These are phyloP conservation scores for Chironomus striatipennis DNA, from an alignment of 1,140 invertebrate genomes.

Conservation along the genomic window DNA sequence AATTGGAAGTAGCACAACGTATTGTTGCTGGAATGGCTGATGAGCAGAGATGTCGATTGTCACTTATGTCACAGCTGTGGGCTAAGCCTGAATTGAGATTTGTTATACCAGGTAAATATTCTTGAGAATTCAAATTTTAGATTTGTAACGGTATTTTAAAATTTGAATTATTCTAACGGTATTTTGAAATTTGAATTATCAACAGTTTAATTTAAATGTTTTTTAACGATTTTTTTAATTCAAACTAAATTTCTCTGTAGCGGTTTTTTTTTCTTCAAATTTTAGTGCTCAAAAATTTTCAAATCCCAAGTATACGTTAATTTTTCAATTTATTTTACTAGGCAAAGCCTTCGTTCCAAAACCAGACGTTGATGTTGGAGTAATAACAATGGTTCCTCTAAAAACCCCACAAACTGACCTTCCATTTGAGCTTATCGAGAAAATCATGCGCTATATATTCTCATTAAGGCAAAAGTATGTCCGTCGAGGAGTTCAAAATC, in stretches of 20 bases:
- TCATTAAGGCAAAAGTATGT: slow-evolving; percentile 79
- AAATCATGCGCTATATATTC: slow-evolving; percentile 80
- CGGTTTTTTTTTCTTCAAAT: too few relatives aligned
- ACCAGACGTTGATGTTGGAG: slow-evolving; percentile 92
- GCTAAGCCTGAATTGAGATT: slow-evolving; percentile 76
- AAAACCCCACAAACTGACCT: slow-evolving; percentile 65
- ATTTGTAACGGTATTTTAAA: too few relatives aligned
- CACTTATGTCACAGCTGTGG: slow-evolving; percentile 91
- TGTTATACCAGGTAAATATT: slow-evolving; percentile 68
- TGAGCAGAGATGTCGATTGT: slow-evolving; percentile 73
- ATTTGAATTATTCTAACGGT: too few relatives aligned
- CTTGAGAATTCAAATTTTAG: too few relatives aligned
- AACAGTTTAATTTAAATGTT: too few relatives aligned
- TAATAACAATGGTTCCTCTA: slow-evolving; percentile 79
- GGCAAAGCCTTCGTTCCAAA: slow-evolving; percentile 86
- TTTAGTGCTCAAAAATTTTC: too few relatives aligned
- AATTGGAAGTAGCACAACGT: slow-evolving; percentile 88
- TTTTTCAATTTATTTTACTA: slow-evolving; percentile 74
- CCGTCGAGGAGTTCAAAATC: slow-evolving; percentile 54
- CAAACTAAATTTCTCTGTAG: too few relatives aligned
- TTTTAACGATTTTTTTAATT: too few relatives aligned
- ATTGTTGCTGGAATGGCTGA: slow-evolving; percentile 62
- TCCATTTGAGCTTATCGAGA: slow-evolving; percentile 83
- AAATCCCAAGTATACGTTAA: too few relatives aligned
- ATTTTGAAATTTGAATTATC: too few relatives aligned